Percentiles rank a stretch among this genome's conserved stretches.
These are phyloP conservation scores for Petrocephalus zakoni DNA, from an alignment of 2,113 vertebrate genomes.

Conservation along the genomic window DNA sequence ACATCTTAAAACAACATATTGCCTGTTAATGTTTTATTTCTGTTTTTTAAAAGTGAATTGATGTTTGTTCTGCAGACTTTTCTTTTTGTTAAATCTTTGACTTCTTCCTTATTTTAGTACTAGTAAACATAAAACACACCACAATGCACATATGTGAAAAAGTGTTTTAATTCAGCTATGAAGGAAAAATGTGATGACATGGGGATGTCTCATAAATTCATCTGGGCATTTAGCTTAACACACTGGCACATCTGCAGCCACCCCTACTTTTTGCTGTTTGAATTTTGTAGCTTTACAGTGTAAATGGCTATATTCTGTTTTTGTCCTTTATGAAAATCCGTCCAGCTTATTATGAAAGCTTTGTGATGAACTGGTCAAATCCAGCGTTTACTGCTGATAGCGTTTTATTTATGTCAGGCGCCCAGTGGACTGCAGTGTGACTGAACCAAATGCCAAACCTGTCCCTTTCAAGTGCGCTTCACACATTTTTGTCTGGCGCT, in stretches of 20 bases:
- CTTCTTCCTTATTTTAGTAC: neutral
- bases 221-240: neutral
- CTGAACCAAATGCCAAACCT: constrained; percentile 1
- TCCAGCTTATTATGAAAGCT: neutral
- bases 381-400: neutral
- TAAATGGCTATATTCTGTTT: neutral
- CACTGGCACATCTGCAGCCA: neutral
- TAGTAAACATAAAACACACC: neutral
- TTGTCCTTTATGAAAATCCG: neutral
- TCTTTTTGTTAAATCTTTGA: neutral
- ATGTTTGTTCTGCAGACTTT: neutral
- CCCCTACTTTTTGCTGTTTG: neutral
- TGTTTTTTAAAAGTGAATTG: neutral
- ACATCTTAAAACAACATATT: constrained; percentile 68
- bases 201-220: neutral
- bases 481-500: neutral
- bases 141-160: neutral
- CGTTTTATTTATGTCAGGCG: neutral
- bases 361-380: neutral
- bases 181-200: neutral
- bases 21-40: neutral
- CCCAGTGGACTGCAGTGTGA: neutral
- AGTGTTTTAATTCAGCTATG: neutral
- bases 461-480: neutral
- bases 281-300: neutral